Percentiles rank a stretch among this genome's conserved stretches.
Evolutionary conservation across 2,888 invertebrate genomes (phyloP).

Genomic region (Branchellion lobata): DNA sequence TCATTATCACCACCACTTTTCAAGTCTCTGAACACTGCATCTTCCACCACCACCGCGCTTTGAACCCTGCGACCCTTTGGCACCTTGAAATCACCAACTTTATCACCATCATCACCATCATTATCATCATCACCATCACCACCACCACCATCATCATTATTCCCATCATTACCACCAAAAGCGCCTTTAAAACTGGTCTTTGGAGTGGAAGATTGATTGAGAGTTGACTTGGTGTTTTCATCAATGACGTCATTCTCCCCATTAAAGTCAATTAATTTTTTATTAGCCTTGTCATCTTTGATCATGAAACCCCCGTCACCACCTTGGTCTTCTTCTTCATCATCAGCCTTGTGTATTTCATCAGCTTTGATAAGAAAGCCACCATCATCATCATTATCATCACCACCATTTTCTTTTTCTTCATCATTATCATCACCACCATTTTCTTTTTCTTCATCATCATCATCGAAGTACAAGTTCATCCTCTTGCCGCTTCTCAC

Average conservation of each 20-base stretch:
- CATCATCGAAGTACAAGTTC: background rate
- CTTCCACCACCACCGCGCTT: background rate
- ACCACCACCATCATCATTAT: background rate
- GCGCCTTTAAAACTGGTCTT: constrained; percentile 15
- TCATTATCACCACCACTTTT: background rate
- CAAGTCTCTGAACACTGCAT: background rate
- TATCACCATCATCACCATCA: background rate
- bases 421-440: background rate
- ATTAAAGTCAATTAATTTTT: too few species aligned
- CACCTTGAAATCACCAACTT: background rate
- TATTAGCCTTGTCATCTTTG: too few species aligned
- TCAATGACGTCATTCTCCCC: too few species aligned
- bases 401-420: background rate
- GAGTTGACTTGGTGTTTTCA: too few species aligned
- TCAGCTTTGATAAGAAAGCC: background rate
- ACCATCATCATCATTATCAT: background rate
- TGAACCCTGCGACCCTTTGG: background rate
- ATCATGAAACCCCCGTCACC: too few species aligned
- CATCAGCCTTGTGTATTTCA: too few species aligned
- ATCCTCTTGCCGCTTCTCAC: background rate
- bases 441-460: background rate
- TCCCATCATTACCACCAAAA: background rate
- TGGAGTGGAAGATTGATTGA: background rate
- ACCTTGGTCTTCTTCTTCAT: too few species aligned
- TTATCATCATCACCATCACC: background rate